Evolutionary conservation across 2,113 vertebrate genomes (phyloP).

Genomic region (Narcine bancroftii): DNA sequence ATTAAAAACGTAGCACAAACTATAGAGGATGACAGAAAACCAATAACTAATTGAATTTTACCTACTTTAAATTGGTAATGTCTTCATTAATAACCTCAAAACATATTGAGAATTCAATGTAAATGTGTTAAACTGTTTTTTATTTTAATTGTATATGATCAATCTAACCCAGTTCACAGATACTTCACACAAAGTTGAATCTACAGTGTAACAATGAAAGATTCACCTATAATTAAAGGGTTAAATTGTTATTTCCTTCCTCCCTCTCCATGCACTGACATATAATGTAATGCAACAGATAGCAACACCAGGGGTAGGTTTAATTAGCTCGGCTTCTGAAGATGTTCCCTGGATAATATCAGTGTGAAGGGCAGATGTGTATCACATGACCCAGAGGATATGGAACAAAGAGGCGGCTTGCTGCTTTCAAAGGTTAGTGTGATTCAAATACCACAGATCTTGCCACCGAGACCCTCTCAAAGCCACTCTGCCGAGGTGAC

Average conservation of each 20-base stretch:
- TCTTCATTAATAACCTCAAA: background rate
- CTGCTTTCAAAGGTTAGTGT: slow-evolving; percentile 46
- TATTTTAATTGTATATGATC: background rate
- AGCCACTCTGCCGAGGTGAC: slow-evolving; percentile 46
- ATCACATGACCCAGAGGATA: slow-evolving; percentile 38
- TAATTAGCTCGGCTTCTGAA: slow-evolving; percentile 9
- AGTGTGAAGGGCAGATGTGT: slow-evolving; percentile 37
- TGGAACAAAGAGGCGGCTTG: slow-evolving; percentile 38
- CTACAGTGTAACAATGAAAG: background rate
- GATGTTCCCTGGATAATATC: background rate
- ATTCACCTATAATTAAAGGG: background rate
- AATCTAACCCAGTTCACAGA: background rate
- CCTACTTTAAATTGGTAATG: background rate
- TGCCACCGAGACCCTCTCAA: slow-evolving; percentile 44
- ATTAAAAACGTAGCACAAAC: background rate
- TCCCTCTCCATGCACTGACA: background rate
- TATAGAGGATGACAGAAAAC: background rate
- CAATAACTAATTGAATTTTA: background rate
- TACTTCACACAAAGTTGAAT: background rate
- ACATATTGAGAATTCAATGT: background rate
- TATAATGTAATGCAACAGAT: slow-evolving; percentile 18
- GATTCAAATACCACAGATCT: slow-evolving; percentile 45
- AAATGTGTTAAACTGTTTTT: background rate
- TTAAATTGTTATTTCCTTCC: background rate
- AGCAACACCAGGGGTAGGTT: background rate